Base-by-base conservation (phyloP, 2,113 vertebrate species). In the Pelusios castaneus region DNA sequence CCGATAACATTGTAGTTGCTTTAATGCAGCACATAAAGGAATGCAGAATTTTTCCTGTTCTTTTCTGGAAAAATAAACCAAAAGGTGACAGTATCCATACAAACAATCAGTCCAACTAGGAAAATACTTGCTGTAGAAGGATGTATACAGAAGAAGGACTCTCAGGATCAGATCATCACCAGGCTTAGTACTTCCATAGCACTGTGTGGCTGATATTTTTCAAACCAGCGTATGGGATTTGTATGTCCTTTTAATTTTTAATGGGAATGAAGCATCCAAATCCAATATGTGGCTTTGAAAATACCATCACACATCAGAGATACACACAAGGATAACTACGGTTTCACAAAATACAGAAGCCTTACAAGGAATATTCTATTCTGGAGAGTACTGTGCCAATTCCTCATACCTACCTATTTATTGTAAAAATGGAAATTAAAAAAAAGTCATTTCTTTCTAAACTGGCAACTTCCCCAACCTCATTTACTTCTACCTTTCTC, bases 151-250 rank as follows among this genome's bases (percentile, higher is more conserved):
- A n/a, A n/a, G 27, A 56, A 51, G 34, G 8, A 56, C 41, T 27
- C 10, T 1, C 12, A 10, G 82, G 73, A 85, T 67, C 80, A 58
- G 24, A 29, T 67, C 78, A 2, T 0, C n/a, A 38, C 47, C 60
- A 1, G 1, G 10, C 6, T 45, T 0, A n/a, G 70, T n/a, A 1
- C 60, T 84, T 91, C 22, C 31, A 7, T 2, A 55, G 80, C 27
- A 47, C 27, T 21, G 31, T 3, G 9, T 10, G 52, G 17, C 4
- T 34, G n/a, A 29, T 11, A 78, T 60, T 34, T n/a, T 91, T 21
- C 38, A 85, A 51, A 56, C 67, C 51, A 80, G 52, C 34, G 29
- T 31, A 27, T 78, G 88, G 89, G 45, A 38, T 17, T 6, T 16
- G 56, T 89, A 78, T 0, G 13, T 51, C 10, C 19, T 24, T 16